A percentile compares a stretch with the other conserved stretches of the same genome.
These are phyloP conservation scores for Malachius bipustulatus DNA, from an alignment of 2,888 invertebrate genomes.

Conservation along the genomic window DNA sequence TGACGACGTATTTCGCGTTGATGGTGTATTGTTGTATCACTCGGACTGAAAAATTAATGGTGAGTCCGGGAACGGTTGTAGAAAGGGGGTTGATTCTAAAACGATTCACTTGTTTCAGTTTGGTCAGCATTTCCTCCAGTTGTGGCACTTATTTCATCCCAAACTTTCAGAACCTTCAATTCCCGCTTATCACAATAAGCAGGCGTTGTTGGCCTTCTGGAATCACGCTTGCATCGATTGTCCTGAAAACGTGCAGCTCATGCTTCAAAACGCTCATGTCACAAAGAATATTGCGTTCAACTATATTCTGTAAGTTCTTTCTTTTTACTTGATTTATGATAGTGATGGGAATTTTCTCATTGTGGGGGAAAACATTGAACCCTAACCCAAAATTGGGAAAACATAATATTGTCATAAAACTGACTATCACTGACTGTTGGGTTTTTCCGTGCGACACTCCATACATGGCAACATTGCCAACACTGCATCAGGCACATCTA, in stretches of 20 bases:
- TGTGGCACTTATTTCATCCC: slow-evolving; percentile 93
- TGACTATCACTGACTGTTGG: too few species aligned
- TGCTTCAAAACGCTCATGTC: slow-evolving; percentile 75
- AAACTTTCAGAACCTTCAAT: slow-evolving; percentile 89
- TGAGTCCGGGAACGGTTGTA: too few species aligned
- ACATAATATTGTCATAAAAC: too few species aligned
- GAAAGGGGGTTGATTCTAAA: too few species aligned
- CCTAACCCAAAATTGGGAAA: not conserved
- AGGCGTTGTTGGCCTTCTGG: slow-evolving; percentile 86
- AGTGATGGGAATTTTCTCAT: slow-evolving; percentile 2
- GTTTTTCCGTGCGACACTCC: too few species aligned
- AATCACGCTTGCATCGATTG: slow-evolving; percentile 87
- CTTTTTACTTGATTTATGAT: not conserved
- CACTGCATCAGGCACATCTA: too few species aligned
- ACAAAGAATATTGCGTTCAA: slow-evolving; percentile 93
- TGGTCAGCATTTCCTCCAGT: slow-evolving; percentile 79
- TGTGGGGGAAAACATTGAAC: slow-evolving; percentile 4
- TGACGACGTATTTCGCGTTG: slow-evolving; percentile 86
- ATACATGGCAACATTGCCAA: too few species aligned
- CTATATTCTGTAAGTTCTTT: slow-evolving; percentile 79
- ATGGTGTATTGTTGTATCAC: slow-evolving; percentile 86
- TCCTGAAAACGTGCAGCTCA: slow-evolving; percentile 81
- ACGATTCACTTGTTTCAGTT: slow-evolving; percentile 53
- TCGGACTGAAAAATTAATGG: slow-evolving; percentile 86
- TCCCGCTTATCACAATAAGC: slow-evolving; percentile 91